A percentile compares a stretch with the other conserved stretches of the same genome.
Conservation (phyloP, 2,888 invertebrate genomes). For the Yponomeuta cagnagella region DNA sequence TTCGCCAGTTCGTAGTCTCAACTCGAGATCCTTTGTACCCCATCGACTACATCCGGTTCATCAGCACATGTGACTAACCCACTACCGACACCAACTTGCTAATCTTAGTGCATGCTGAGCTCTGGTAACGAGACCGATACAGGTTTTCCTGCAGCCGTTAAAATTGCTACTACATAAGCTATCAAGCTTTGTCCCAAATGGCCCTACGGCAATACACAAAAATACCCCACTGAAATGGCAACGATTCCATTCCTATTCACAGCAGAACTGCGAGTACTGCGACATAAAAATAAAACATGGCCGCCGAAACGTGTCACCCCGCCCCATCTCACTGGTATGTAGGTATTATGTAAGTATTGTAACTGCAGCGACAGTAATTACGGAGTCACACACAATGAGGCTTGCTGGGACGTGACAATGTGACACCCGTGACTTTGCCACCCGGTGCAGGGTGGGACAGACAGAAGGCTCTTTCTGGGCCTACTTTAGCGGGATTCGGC, state of each 20-base stretch:
- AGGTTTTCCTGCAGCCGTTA: too few species aligned
- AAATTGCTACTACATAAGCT: too few species aligned
- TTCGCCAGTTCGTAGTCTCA: too few species aligned
- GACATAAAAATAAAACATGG: conserved; percentile 5
- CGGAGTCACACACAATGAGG: conserved; percentile 3
- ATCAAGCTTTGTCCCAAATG: background rate
- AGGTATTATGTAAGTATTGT: background rate
- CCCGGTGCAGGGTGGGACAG: background rate
- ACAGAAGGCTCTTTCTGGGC: background rate
- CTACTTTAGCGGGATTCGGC: too few species aligned
- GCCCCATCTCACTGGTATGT: background rate
- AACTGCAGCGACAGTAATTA: conserved; percentile 8
- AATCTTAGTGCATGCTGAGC: too few species aligned
- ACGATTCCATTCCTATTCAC: background rate
- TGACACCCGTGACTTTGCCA: conserved; percentile 9
- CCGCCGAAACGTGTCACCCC: background rate
- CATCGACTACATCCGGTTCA: too few species aligned
- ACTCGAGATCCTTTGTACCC: too few species aligned
- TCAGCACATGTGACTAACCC: too few species aligned
- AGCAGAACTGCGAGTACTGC: background rate
- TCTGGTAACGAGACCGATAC: too few species aligned
- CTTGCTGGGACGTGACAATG: conserved; percentile 1
- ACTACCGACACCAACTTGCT: too few species aligned
- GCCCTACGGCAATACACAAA: background rate
- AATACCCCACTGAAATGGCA: background rate